Percentiles rank a stretch among this genome's conserved stretches.
These are phyloP conservation scores for Lepus oiostolus DNA, from an alignment of 2,797 vertebrate species.

Conservation along the genomic window DNA sequence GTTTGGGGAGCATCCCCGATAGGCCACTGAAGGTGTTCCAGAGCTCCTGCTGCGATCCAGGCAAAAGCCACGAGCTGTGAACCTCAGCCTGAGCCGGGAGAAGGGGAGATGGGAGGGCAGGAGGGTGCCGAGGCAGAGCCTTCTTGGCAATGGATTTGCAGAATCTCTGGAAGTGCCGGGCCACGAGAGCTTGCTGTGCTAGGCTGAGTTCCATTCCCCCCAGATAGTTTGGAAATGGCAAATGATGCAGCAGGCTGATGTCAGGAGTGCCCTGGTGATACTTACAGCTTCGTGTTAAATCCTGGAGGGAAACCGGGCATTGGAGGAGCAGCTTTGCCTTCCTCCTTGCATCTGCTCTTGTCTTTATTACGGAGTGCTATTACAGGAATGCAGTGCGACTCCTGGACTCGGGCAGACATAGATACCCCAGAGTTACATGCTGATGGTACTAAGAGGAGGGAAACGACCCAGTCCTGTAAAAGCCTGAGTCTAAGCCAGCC, in stretches of 20 bases:
- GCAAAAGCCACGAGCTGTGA: background rate
- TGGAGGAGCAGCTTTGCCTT: constrained; percentile 13
- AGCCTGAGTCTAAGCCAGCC: too few relatives aligned
- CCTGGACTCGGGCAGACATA: too few relatives aligned
- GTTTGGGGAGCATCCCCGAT: background rate
- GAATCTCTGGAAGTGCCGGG: background rate
- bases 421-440: too few relatives aligned
- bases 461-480: too few relatives aligned
- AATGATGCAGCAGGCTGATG: background rate
- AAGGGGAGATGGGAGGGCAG: background rate
- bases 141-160: background rate
- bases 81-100: background rate
- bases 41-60: background rate
- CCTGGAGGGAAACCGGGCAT: constrained; percentile 32
- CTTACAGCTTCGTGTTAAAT: constrained; percentile 38
- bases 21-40: background rate
- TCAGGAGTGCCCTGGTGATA: background rate
- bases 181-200: background rate
- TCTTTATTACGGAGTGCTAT: background rate
- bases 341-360: background rate
- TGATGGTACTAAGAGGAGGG: too few relatives aligned
- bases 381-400: too few relatives aligned
- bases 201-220: background rate
- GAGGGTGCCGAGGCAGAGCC: background rate
- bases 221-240: background rate